Percentiles rank a stretch among this genome's conserved stretches.
phyloP scores from a whole-genome alignment of 2,888 invertebrate genomes.

The Pseudeuparius sepicola region DNA sequence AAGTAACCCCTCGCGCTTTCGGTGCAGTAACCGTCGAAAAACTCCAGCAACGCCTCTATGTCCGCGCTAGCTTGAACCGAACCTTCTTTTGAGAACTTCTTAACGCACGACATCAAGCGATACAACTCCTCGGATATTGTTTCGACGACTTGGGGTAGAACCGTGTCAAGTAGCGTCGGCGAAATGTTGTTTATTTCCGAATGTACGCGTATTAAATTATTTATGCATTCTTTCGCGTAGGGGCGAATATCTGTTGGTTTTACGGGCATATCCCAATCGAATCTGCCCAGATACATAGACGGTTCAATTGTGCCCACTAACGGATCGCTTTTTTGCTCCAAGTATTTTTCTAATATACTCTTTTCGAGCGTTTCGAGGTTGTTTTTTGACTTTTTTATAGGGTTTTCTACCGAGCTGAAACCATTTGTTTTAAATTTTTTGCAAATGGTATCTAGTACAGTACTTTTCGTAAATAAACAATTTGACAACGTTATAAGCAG shows the following conservation, averaged over 20 bases:
- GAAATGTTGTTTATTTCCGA: constrained; percentile 71
- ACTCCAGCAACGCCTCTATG: constrained; percentile 55
- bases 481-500: constrained; percentile 81
- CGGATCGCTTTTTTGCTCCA: constrained; percentile 88
- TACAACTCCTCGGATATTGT: constrained; percentile 88
- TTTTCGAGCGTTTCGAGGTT: constrained; percentile 51
- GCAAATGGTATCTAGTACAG: constrained; percentile 62
- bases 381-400: constrained; percentile 57
- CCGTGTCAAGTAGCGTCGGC: constrained; percentile 63
- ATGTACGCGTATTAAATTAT: constrained; percentile 70
- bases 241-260: constrained; percentile 70
- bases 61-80: constrained; percentile 74
- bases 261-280: constrained; percentile 73
- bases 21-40: constrained; percentile 47
- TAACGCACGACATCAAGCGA: constrained; percentile 72
- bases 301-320: constrained; percentile 93
- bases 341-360: constrained; percentile 65
- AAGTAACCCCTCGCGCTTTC: constrained; percentile 48
- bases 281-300: constrained; percentile 86
- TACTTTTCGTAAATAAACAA: constrained; percentile 71
- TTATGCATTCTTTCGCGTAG: constrained; percentile 81
- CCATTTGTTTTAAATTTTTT: constrained; percentile 56
- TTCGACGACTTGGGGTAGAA: constrained; percentile 71
- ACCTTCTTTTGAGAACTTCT: constrained; percentile 56
- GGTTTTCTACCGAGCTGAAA: constrained; percentile 60